Evolutionary conservation across 30 jellyfish, hydroid and myxozoan species (phyloP), one percentile per base, ranked within the genome.

Genomic region (Aurelia sp.): DNA sequence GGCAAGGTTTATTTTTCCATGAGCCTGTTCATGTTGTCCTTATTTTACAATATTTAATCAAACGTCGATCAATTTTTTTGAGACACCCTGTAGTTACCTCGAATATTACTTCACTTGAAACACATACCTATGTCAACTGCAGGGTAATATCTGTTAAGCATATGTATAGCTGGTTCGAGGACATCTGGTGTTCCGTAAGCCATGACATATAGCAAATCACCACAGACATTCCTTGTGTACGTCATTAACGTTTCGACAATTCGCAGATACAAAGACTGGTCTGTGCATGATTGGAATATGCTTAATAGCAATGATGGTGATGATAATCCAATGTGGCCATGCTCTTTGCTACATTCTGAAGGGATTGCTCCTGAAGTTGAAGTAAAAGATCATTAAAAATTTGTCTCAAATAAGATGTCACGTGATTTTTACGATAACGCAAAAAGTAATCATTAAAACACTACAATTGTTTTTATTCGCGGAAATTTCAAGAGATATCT

Each of bases 201-300:
- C 91, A 91, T 67, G 16, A 85, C 96, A 31, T 74, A 85, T 48
- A 91, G 81, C 71, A 91, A 68, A 81, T 91, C 98, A 22, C 93
- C 86, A 22, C 90, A 86, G 11, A 86, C 98, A 60, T 79, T 77
- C 48, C 78, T 78, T 58, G 71, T 79, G 78, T 74, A 91, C 7
- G 92, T 75, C 98, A 91, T 91, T 27, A 91, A 64, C 21, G 97
- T 48, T 75, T 91, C 98, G 51, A 91, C 91, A 2, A 91, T 76
- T 58, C 75, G 73, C 4, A 91, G 72, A 41, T 80, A 88, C 53
- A 62, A 47, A 2, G 95, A 88, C 76, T 71, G 91, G 51, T 78
- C 96, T 2, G 94, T 61, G 76, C 91, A 61, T 53, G 91, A 80
- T 51, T 91, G 96, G 62, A 91, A 85, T 12, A 91, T 82, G 63